Conservation (phyloP, 2,888 invertebrate genomes). For the Melanargia galathea region DNA sequence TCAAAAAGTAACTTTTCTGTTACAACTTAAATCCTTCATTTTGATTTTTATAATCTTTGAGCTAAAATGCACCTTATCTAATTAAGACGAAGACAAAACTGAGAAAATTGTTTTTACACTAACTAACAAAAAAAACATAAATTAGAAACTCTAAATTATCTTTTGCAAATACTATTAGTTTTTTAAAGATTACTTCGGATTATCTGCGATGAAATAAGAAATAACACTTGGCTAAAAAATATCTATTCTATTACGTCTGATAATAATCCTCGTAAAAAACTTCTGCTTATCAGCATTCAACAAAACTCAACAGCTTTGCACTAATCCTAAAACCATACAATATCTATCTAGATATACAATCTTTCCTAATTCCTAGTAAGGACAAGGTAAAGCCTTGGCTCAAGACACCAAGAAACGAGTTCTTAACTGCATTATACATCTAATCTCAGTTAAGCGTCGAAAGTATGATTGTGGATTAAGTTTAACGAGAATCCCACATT, state of each 20-base stretch:
- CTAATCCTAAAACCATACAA: constrained; percentile 26
- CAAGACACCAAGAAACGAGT: constrained; percentile 22
- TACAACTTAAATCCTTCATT: background rate
- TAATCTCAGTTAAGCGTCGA: constrained; percentile 62
- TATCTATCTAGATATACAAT: constrained; percentile 25
- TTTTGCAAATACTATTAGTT: background rate
- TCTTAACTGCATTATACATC: constrained; percentile 46
- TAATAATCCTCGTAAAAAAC: constrained; percentile 11
- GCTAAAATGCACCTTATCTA: background rate
- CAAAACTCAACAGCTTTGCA: constrained; percentile 24
- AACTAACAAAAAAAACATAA: background rate
- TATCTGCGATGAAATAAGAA: background rate
- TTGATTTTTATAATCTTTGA: no score
- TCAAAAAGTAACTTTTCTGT: background rate
- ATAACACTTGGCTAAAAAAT: background rate
- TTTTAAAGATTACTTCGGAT: constrained; percentile 1
- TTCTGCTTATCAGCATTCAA: constrained; percentile 14
- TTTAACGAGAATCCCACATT: constrained; percentile 60
- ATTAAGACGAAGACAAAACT: background rate
- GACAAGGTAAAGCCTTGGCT: constrained; percentile 20
- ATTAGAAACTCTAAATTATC: background rate
- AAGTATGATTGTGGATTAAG: constrained; percentile 62
- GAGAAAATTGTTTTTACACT: background rate
- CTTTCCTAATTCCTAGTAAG: constrained; percentile 32
- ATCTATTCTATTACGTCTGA: background rate